Percentiles rank a stretch among this genome's conserved stretches.
These are phyloP conservation scores for Accipiter virgatus DNA, from an alignment of 2,113 vertebrate genomes.

Conservation along the genomic window DNA sequence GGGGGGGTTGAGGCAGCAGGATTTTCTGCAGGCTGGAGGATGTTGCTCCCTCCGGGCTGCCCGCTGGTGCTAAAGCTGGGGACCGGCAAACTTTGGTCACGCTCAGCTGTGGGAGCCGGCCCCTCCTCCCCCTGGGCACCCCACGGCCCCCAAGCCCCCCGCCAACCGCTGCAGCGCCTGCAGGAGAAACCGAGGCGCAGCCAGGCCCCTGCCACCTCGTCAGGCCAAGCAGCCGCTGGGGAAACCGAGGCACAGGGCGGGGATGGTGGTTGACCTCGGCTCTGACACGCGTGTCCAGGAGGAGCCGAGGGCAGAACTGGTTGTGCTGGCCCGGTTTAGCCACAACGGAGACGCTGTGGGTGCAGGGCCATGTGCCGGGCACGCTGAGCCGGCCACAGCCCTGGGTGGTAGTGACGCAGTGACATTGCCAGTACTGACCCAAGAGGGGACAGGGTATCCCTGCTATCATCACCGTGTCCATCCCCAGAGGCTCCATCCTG, in stretches of 20 bases:
- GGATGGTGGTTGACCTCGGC: neutral
- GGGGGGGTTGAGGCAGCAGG: neutral
- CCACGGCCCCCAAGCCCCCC: rapidly evolving
- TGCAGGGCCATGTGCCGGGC: neutral
- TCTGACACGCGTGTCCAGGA: neutral
- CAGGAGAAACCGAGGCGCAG: neutral
- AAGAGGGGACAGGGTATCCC: neutral
- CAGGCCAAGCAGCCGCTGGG: neutral
- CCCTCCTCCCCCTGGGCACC: neutral
- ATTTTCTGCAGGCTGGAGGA: neutral
- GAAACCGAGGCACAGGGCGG: neutral
- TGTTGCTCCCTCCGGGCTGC: rapidly evolving
- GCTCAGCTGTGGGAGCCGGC: rapidly evolving
- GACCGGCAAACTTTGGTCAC: rapidly evolving
- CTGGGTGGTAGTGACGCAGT: neutral
- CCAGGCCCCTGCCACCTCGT: rapidly evolving
- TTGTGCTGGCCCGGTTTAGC: neutral
- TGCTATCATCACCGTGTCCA: rapidly evolving
- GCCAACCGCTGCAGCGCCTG: rapidly evolving
- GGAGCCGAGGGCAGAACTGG: neutral
- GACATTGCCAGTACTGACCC: rapidly evolving
- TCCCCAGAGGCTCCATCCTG: rapidly evolving
- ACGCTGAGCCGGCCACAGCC: neutral
- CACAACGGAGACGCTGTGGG: neutral
- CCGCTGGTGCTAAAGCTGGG: neutral